Evolutionary conservation across 2,888 invertebrate genomes (phyloP).

Genomic region (Amiota mariae): DNA sequence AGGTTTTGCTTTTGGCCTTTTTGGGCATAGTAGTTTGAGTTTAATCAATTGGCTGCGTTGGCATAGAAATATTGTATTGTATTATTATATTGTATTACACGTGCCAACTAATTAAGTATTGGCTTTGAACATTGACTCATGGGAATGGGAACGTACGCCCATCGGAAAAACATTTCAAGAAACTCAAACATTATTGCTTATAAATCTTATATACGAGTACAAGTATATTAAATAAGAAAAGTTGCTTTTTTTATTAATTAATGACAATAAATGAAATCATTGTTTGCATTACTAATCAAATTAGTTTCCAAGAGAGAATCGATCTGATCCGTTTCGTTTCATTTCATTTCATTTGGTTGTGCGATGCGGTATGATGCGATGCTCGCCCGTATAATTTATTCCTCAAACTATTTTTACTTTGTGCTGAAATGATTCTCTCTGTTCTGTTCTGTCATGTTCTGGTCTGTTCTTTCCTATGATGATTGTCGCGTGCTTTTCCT

Average conservation of each 20-base stretch:
- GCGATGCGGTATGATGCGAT: not conserved
- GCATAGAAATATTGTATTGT: too few species aligned
- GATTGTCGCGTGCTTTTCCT: conserved; percentile 52
- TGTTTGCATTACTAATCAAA: conserved; percentile 12
- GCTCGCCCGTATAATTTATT: conserved; percentile 44
- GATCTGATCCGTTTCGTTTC: not conserved
- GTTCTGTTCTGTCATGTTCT: not conserved
- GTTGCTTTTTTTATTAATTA: not conserved
- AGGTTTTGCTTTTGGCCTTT: too few species aligned
- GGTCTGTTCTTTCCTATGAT: conserved; percentile 23
- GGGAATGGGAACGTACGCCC: too few species aligned
- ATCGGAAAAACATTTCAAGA: too few species aligned
- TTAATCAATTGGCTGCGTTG: too few species aligned
- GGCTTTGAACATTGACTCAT: too few species aligned
- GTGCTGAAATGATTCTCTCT: not conserved
- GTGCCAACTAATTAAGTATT: too few species aligned
- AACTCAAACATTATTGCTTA: too few species aligned
- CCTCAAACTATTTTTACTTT: conserved; percentile 37
- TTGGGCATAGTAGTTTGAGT: too few species aligned
- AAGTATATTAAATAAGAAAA: too few species aligned
- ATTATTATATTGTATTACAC: too few species aligned
- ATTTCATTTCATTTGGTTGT: not conserved
- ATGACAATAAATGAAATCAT: conserved; percentile 16
- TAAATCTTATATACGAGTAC: too few species aligned
- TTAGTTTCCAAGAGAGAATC: conserved; percentile 15